These are phyloP conservation scores for Apodemus sylvaticus DNA, from an alignment of 2,113 vertebrate genomes.

Conservation along the genomic window DNA sequence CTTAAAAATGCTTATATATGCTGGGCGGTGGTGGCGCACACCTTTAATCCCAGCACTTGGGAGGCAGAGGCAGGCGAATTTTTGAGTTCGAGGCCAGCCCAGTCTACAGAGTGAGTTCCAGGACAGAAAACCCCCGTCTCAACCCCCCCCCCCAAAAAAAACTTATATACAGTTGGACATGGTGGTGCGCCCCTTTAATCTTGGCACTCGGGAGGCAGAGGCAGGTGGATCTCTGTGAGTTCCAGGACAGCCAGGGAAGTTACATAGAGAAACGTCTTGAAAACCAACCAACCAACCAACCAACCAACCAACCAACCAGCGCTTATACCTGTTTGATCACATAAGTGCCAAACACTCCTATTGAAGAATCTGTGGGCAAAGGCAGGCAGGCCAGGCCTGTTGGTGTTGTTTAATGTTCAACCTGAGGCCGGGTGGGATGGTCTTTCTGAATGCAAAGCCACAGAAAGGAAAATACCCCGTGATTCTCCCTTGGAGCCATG, in stretches of 20 bases:
- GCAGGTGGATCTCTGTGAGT: background rate
- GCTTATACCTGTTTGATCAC: constrained; percentile 19
- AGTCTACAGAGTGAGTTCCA: no score
- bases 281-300: background rate
- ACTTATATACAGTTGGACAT: background rate
- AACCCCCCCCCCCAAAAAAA: no score
- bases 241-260: background rate
- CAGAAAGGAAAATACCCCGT: background rate
- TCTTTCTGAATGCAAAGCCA: background rate
- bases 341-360: background rate
- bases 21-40: background rate
- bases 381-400: no score
- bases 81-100: no score
- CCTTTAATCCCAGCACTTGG: background rate
- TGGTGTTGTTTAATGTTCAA: background rate
- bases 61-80: background rate
- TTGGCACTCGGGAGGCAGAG: background rate
- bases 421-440: background rate
- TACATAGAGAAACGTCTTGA: background rate
- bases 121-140: no score
- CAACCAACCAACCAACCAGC: background rate
- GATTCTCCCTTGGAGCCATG: background rate
- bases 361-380: background rate
- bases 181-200: background rate
- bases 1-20: background rate